Percentiles rank a stretch among this genome's conserved stretches.
phyloP scores from a whole-genome alignment of 2,113 vertebrate species.

The Cnemophilus loriae region DNA sequence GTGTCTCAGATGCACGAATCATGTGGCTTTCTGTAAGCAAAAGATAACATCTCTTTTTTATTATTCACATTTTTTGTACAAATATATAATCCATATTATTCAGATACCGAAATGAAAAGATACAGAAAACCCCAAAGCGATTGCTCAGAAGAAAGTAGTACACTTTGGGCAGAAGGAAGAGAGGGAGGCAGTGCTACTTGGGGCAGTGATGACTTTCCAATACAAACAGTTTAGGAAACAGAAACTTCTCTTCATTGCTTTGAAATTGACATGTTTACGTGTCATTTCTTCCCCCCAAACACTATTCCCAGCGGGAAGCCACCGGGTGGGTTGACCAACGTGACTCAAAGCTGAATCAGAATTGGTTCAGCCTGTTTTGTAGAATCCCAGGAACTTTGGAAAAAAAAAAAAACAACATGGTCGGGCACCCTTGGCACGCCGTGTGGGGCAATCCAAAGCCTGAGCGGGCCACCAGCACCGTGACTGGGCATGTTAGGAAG shows the following conservation, averaged over 20 bases:
- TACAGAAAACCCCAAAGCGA: rapidly evolving
- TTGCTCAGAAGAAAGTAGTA: not conserved
- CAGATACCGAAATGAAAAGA: not conserved
- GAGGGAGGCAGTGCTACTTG: not conserved
- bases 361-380: rapidly evolving
- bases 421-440: rapidly evolving
- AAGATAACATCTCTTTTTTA: not conserved
- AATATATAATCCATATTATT: not conserved
- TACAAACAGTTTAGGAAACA: not conserved
- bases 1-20: not conserved
- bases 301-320: rapidly evolving
- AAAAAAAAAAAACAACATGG: rapidly evolving
- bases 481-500: rapidly evolving
- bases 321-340: rapidly evolving
- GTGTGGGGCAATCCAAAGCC: too few species aligned
- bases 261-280: rapidly evolving
- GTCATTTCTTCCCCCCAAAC: rapidly evolving
- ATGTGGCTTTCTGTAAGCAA: not conserved
- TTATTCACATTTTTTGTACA: not conserved
- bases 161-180: not conserved
- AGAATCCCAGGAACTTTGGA: not conserved
- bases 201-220: not conserved
- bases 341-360: not conserved
- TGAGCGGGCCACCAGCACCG: rapidly evolving
- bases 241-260: not conserved